phyloP scores from a whole-genome alignment of 2,797 vertebrate species.

The Alectoris magna region DNA sequence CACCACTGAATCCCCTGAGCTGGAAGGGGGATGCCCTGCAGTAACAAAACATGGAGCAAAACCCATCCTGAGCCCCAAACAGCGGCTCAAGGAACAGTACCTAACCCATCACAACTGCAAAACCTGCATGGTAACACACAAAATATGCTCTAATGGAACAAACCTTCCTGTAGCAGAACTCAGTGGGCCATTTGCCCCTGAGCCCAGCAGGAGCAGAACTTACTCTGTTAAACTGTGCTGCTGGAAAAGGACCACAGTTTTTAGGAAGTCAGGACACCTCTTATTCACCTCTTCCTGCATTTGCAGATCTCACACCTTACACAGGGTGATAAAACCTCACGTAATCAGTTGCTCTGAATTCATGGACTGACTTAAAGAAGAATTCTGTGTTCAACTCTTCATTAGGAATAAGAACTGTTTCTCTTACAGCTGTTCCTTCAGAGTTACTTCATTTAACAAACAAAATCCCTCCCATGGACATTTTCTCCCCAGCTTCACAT shows the following conservation, averaged over 20 bases:
- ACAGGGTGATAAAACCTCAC: background rate
- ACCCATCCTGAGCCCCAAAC: background rate
- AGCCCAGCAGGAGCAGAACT: background rate
- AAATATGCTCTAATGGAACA: background rate
- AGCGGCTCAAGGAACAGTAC: background rate
- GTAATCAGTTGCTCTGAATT: background rate
- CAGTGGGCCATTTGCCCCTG: background rate
- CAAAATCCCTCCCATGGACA: background rate
- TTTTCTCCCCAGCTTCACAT: constrained; percentile 57
- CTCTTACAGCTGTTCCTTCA: constrained; percentile 9
- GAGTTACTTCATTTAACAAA: constrained; percentile 1
- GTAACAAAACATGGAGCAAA: background rate
- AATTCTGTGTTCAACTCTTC: background rate
- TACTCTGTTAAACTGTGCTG: background rate
- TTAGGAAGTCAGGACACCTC: background rate
- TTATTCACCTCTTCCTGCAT: background rate
- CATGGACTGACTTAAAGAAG: background rate
- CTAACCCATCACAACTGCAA: background rate
- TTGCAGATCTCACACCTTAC: background rate
- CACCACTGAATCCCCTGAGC: rapidly evolving
- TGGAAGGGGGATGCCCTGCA: background rate
- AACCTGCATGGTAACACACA: no score
- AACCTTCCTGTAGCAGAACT: background rate
- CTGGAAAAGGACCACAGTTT: background rate
- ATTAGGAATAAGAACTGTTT: background rate